These are phyloP conservation scores for Mactra quadrangularis DNA, from an alignment of 1,140 invertebrate genomes.

Conservation along the genomic window DNA sequence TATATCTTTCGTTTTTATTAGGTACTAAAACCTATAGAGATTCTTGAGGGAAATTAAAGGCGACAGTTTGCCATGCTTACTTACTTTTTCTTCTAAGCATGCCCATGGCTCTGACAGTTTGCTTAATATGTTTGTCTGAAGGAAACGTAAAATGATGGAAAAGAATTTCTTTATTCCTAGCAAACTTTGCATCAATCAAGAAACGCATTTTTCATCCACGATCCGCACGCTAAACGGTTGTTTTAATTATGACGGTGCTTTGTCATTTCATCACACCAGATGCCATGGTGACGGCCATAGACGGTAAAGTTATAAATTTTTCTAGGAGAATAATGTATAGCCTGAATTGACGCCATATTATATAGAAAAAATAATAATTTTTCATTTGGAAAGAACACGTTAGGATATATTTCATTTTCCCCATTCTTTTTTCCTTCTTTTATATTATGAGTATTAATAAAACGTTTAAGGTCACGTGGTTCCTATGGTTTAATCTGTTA, in stretches of 20 bases:
- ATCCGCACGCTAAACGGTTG: constrained; percentile 43
- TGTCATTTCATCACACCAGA: constrained; percentile 18
- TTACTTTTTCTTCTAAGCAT: constrained; percentile 61
- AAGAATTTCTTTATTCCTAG: constrained; percentile 50
- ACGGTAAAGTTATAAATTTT: no score
- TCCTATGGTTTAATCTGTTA: no score
- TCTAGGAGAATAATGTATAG: no score
- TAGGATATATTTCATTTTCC: no score
- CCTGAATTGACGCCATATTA: no score
- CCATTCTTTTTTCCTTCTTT: no score
- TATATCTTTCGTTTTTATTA: constrained; percentile 63
- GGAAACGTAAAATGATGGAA: constrained; percentile 53
- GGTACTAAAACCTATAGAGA: constrained; percentile 60
- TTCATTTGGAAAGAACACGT: no score
- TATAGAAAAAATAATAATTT: no score
- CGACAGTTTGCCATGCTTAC: constrained; percentile 59
- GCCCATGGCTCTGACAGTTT: constrained; percentile 58
- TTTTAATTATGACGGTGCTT: constrained; percentile 51
- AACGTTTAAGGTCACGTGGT: no score
- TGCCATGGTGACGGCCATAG: constrained; percentile 6
- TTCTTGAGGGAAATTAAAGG: constrained; percentile 63
- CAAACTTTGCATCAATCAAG: constrained; percentile 42
- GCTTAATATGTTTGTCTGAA: constrained; percentile 63
- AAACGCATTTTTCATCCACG: constrained; percentile 43
- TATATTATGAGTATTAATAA: no score